Conservation (phyloP, 2,113 vertebrate species). For the Menidia beryllina region DNA sequence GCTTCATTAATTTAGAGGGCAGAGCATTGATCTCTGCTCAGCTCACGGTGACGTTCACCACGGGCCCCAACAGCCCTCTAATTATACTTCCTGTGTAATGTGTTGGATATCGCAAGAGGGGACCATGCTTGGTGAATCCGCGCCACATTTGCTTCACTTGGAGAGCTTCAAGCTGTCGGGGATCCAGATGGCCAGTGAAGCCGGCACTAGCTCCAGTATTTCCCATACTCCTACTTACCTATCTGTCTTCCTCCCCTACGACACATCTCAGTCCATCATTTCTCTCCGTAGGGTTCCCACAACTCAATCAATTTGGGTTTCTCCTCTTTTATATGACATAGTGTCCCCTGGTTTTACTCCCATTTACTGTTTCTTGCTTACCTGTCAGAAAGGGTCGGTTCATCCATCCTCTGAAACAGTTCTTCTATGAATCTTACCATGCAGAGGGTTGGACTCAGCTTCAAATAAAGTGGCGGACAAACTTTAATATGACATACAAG, state of each 20-base stretch:
- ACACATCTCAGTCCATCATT: neutral
- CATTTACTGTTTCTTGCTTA: neutral
- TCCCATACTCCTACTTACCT: slow-evolving; percentile 23
- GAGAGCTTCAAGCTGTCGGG: slow-evolving; percentile 72
- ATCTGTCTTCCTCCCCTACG: slow-evolving; percentile 22
- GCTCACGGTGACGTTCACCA: slow-evolving; percentile 38
- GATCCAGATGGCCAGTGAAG: slow-evolving; percentile 75
- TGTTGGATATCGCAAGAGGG: slow-evolving; percentile 57
- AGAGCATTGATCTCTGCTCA: slow-evolving; percentile 66
- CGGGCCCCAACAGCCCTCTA: slow-evolving; percentile 45
- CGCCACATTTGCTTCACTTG: slow-evolving; percentile 38
- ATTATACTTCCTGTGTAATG: slow-evolving; percentile 59
- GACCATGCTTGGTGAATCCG: slow-evolving; percentile 41
- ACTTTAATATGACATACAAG: too few species aligned
- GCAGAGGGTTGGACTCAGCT: neutral
- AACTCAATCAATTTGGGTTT: neutral
- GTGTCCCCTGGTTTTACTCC: neutral
- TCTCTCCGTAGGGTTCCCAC: slow-evolving; percentile 3
- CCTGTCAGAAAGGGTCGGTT: slow-evolving; percentile 5
- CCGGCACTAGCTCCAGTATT: slow-evolving; percentile 33
- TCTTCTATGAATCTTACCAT: neutral
- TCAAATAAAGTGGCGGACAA: neutral
- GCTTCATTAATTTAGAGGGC: slow-evolving; percentile 74
- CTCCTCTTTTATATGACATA: neutral
- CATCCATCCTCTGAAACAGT: neutral